These are phyloP conservation scores for Dascillus cervinus DNA, from an alignment of 2,888 invertebrate genomes.

Conservation along the genomic window DNA sequence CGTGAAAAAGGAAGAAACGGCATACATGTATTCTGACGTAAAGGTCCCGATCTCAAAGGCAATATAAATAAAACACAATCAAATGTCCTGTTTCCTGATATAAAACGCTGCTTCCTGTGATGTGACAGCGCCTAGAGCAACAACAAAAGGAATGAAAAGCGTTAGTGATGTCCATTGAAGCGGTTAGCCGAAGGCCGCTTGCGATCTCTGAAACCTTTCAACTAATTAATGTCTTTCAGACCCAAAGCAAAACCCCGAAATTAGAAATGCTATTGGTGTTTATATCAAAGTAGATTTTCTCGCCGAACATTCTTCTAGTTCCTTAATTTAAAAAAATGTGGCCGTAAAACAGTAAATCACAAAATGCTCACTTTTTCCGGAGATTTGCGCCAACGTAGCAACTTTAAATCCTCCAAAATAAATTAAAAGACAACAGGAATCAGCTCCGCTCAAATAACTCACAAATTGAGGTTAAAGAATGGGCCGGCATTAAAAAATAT, in stretches of 20 bases:
- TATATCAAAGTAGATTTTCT: background rate
- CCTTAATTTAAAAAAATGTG: no score
- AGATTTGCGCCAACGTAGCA: no score
- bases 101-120: conserved; percentile 20
- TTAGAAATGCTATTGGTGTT: conserved; percentile 24
- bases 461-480: no score
- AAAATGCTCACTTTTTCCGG: no score
- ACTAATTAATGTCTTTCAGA: conserved; percentile 34
- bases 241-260: conserved; percentile 22
- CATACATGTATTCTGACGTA: no score
- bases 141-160: conserved; percentile 19
- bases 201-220: conserved; percentile 28
- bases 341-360: no score
- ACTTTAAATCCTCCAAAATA: no score
- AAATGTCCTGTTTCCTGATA: conserved; percentile 19
- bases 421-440: no score
- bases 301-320: no score
- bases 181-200: conserved; percentile 18
- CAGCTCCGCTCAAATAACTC: no score
- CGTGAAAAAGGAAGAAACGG: no score
- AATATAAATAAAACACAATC: conserved; percentile 18
- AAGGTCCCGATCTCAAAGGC: conserved; percentile 15
- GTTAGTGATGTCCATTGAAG: conserved; percentile 20
- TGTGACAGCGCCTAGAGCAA: conserved; percentile 14
- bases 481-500: no score